phyloP scores from a whole-genome alignment of 2,797 vertebrate species.

The Argya squamiceps region DNA sequence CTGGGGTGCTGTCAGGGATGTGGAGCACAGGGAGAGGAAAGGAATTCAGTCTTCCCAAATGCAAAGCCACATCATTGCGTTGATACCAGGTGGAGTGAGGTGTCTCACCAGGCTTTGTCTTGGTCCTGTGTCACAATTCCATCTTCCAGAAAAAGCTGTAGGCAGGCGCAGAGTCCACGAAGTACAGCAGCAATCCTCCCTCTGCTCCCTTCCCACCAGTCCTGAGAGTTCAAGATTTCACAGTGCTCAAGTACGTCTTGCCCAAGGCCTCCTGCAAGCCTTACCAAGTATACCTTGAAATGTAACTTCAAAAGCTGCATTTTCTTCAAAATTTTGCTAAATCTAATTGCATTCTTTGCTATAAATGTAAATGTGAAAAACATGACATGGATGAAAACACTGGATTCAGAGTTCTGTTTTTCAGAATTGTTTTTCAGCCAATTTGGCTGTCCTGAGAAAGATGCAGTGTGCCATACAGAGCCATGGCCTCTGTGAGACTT shows the following conservation, averaged over 20 bases:
- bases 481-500: neutral
- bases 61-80: neutral
- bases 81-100: neutral
- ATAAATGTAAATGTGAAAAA: neutral
- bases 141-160: neutral
- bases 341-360: neutral
- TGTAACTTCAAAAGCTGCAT: neutral
- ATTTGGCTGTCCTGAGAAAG: neutral
- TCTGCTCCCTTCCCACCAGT: neutral
- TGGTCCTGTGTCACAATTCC: neutral
- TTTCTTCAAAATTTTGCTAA: neutral
- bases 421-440: neutral
- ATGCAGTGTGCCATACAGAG: neutral
- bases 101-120: neutral
- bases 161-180: accelerated
- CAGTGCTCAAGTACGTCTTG: neutral
- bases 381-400: neutral
- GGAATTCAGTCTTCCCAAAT: neutral
- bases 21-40: neutral
- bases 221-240: neutral
- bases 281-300: neutral
- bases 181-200: neutral
- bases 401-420: neutral
- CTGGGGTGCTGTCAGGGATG: neutral
- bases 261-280: neutral